Evolutionary conservation across 1,140 invertebrate genomes (phyloP).

Genomic region (Monomorium pharaonis): DNA sequence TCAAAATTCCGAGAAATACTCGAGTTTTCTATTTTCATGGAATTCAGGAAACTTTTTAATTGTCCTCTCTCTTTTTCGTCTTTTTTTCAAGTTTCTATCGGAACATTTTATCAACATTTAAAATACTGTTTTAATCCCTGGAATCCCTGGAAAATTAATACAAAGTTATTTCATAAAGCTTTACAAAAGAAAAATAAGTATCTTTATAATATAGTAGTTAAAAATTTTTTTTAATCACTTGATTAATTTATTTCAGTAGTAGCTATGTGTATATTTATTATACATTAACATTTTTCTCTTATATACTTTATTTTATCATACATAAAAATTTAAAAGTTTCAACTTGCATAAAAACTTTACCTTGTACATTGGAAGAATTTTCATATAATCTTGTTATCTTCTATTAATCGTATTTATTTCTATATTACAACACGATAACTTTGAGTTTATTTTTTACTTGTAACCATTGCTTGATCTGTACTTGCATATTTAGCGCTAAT

Average conservation of each 20-base stretch:
- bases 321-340: background rate
- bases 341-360: background rate
- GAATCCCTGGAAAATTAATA: no score
- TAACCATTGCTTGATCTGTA: background rate
- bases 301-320: background rate
- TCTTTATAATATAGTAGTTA: background rate
- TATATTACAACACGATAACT: background rate
- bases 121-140: no score
- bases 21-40: background rate
- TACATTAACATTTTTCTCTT: background rate
- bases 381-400: background rate
- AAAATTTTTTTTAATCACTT: background rate
- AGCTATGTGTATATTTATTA: background rate
- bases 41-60: background rate
- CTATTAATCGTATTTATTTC: background rate
- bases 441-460: background rate
- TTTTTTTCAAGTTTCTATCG: no score
- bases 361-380: background rate
- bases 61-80: no score
- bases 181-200: background rate
- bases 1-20: background rate
- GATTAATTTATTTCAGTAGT: background rate
- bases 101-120: no score
- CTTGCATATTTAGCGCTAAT: background rate
- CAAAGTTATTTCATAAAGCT: background rate